These are phyloP conservation scores for Mimachlamys varia DNA, from an alignment of 2,888 invertebrate species.

Conservation along the genomic window DNA sequence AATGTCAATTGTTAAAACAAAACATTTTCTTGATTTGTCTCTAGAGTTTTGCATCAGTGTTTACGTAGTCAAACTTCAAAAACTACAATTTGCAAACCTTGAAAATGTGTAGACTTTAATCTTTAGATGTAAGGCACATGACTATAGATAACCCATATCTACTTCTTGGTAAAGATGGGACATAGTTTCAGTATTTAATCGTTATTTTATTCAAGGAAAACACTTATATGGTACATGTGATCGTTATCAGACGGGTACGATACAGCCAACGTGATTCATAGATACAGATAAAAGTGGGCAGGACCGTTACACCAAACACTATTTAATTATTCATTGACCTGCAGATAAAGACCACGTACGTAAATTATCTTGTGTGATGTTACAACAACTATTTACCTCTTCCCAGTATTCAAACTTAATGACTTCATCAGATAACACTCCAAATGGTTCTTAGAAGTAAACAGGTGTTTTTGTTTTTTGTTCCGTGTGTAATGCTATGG, in stretches of 20 bases:
- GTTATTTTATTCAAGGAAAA: constrained; percentile 3
- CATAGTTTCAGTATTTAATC: background rate
- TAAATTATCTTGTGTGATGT: background rate
- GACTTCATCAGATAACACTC: background rate
- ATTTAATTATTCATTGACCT: background rate
- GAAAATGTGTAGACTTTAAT: background rate
- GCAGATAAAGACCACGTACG: background rate
- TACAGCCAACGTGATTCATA: constrained; percentile 15
- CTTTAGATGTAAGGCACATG: constrained; percentile 5
- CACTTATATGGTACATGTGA: background rate
- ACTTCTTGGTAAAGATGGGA: background rate
- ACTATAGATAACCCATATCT: background rate
- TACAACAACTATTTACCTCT: background rate
- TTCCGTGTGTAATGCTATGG: no score
- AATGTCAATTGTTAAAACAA: no score
- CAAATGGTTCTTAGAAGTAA: no score
- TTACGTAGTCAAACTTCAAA: no score
- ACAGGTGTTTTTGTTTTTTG: no score
- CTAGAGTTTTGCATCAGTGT: no score
- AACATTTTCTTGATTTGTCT: no score
- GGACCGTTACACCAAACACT: background rate
- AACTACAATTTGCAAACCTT: no score
- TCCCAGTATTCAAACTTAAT: background rate
- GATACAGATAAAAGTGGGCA: background rate
- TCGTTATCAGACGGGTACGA: background rate